Conservation (phyloP, 2,888 invertebrate species). For the Atethmia centrago region DNA sequence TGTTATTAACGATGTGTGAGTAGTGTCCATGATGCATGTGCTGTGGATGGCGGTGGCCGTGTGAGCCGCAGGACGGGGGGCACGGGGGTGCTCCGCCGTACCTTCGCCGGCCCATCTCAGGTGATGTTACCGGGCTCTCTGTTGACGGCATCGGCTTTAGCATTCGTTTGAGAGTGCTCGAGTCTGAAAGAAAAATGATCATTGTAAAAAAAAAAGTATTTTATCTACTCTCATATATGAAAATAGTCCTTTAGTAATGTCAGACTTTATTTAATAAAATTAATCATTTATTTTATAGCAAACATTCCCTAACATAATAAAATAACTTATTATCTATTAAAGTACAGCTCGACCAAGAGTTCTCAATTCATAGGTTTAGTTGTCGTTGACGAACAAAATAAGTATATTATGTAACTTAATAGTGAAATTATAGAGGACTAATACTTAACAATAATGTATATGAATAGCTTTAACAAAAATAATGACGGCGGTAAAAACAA, state of each 20-base stretch:
- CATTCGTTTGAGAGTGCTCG: conserved; percentile 97
- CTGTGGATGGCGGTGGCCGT: conserved; percentile 90
- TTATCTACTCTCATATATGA: background rate
- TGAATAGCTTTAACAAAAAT: background rate
- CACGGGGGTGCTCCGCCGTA: conserved; percentile 91
- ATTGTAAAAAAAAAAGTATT: conserved; percentile 1
- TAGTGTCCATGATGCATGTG: conserved; percentile 88
- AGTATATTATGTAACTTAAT: background rate
- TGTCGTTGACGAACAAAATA: background rate
- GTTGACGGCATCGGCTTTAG: conserved; percentile 97
- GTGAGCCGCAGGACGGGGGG: conserved; percentile 91
- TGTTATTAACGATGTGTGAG: conserved; percentile 89
- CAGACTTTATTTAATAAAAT: no score
- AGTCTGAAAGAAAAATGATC: conserved; percentile 86
- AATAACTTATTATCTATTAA: no score
- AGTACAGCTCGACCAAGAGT: background rate
- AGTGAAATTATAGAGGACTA: background rate
- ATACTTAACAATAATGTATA: background rate
- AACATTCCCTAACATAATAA: no score
- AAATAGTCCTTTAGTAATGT: background rate
- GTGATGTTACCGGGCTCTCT: conserved; percentile 97
- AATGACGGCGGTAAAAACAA: background rate
- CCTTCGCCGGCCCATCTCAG: conserved; percentile 96
- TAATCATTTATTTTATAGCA: background rate
- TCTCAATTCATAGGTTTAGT: background rate